phyloP scores from a whole-genome alignment of 1,140 invertebrate genomes.

The Drosophila pallidifrons region DNA sequence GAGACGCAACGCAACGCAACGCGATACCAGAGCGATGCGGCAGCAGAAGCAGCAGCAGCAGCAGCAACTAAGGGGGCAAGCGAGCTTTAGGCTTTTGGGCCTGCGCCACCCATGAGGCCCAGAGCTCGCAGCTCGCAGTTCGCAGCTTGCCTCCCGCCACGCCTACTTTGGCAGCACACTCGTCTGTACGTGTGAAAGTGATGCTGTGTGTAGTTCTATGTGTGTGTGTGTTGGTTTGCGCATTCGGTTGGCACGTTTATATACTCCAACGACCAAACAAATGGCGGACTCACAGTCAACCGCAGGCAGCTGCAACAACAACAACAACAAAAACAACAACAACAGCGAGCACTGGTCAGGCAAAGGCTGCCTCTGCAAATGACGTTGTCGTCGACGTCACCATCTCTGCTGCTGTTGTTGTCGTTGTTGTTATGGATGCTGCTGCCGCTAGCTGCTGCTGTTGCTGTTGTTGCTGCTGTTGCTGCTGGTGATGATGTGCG shows the following conservation, averaged over 20 bases:
- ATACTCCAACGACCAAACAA: conserved; percentile 69
- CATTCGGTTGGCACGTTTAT: conserved; percentile 65
- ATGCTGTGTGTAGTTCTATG: not conserved
- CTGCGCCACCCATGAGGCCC: conserved; percentile 34
- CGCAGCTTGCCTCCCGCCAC: not conserved
- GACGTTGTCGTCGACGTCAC: conserved; percentile 53
- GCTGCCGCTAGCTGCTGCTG: conserved; percentile 29
- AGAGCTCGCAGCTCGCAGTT: conserved; percentile 9
- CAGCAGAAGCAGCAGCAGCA: not conserved
- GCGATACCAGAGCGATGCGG: conserved; percentile 1
- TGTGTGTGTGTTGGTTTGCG: conserved; percentile 36
- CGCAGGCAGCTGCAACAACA: conserved; percentile 32
- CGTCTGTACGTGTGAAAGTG: conserved; percentile 8
- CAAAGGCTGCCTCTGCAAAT: conserved; percentile 55
- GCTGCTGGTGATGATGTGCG: conserved; percentile 47
- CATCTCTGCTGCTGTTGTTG: conserved; percentile 8
- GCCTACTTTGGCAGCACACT: not conserved
- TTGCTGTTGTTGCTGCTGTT: not conserved
- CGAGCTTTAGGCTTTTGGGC: not conserved
- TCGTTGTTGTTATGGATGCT: not conserved
- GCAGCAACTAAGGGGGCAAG: not conserved
- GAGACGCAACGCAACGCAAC: not conserved
- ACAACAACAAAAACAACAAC: conserved; percentile 16
- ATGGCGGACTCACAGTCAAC: conserved; percentile 47
- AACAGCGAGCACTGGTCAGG: conserved; percentile 54